phyloP scores from a whole-genome alignment of 2,888 invertebrate genomes.

The Iphiclides podalirius region DNA sequence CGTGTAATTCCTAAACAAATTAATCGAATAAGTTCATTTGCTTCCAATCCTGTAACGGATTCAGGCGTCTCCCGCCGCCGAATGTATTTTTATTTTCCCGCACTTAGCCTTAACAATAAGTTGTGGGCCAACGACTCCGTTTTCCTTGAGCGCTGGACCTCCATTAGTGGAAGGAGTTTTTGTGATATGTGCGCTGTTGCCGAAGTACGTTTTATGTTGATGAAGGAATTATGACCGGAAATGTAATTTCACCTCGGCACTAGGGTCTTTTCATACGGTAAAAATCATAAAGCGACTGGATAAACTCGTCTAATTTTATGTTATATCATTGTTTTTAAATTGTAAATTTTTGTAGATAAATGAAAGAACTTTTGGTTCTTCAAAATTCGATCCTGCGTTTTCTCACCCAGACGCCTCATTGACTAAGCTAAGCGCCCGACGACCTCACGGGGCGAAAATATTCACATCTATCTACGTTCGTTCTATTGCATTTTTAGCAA shows the following conservation, averaged over 20 bases:
- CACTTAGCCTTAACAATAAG: slow-evolving; percentile 21
- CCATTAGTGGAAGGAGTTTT: slow-evolving; percentile 22
- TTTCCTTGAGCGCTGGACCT: slow-evolving; percentile 22
- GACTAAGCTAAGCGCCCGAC: too few relatives aligned
- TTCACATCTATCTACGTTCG: too few relatives aligned
- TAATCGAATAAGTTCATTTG: not conserved
- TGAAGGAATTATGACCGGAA: slow-evolving; percentile 15
- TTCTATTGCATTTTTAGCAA: too few relatives aligned
- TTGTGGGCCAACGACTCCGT: slow-evolving; percentile 15
- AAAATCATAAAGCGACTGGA: too few relatives aligned
- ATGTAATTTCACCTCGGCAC: slow-evolving; percentile 5
- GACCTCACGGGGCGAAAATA: too few relatives aligned
- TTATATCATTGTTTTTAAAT: too few relatives aligned
- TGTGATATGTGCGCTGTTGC: slow-evolving; percentile 9
- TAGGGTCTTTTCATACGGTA: too few relatives aligned
- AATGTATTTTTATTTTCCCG: slow-evolving; percentile 20
- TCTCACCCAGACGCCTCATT: too few relatives aligned
- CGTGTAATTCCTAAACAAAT: not conserved
- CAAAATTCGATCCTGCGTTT: too few relatives aligned
- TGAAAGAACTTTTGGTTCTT: too few relatives aligned
- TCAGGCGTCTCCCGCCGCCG: not conserved
- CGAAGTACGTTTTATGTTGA: slow-evolving; percentile 18
- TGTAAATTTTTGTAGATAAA: too few relatives aligned
- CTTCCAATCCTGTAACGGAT: slow-evolving; percentile 3
- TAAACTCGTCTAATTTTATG: too few relatives aligned